Evolutionary conservation across 2,113 vertebrate genomes (phyloP).

Genomic region (Cyanocitta stelleri): DNA sequence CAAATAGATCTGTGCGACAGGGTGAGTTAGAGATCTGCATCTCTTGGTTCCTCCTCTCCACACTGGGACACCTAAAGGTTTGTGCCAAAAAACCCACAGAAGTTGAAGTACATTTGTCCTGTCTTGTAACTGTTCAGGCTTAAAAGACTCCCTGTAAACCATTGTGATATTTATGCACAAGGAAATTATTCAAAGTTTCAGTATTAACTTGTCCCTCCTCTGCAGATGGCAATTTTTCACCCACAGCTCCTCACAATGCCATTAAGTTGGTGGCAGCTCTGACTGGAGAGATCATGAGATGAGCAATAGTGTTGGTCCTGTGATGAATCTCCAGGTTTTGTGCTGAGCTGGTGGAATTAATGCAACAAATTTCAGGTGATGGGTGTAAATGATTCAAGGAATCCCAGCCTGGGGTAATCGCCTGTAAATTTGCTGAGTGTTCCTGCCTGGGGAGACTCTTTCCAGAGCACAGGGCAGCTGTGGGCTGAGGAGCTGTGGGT

Average conservation of each 20-base stretch:
- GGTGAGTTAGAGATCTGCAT: background rate
- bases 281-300: background rate
- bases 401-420: background rate
- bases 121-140: background rate
- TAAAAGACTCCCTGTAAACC: background rate
- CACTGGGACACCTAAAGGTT: background rate
- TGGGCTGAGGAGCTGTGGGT: background rate
- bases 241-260: background rate
- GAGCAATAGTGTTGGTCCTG: background rate
- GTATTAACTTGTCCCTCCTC: background rate
- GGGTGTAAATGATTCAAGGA: background rate
- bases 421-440: background rate
- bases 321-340: background rate
- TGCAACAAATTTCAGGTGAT: background rate
- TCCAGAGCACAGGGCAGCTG: background rate
- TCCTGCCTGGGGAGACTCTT: background rate
- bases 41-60: background rate
- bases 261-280: background rate
- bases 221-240: background rate
- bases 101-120: background rate
- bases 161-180: background rate
- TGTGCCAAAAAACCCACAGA: background rate
- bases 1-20: background rate
- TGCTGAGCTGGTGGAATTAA: conserved; percentile 10
- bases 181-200: background rate